A percentile compares a stretch with the other conserved stretches of the same genome.
Conservation (phyloP, 2,888 invertebrate species). For the Tenodera sinensis region DNA sequence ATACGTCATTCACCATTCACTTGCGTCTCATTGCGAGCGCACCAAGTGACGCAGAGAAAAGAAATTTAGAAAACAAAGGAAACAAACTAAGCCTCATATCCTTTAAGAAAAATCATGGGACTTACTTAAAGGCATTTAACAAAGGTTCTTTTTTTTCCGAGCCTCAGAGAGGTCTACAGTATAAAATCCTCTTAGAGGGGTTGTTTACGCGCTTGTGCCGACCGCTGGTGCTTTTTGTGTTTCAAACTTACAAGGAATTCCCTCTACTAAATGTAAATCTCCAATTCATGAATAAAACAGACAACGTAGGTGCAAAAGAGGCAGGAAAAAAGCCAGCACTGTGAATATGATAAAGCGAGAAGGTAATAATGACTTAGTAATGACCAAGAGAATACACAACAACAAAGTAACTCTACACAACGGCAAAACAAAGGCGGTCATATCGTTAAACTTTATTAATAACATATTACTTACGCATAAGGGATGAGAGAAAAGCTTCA, state of each 20-base stretch:
- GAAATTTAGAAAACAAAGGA: neutral
- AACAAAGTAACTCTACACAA: neutral
- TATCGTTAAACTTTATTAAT: too few species aligned
- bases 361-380: neutral
- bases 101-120: neutral
- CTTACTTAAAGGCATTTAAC: neutral
- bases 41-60: neutral
- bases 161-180: neutral
- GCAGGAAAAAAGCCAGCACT: neutral
- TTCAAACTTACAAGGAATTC: neutral
- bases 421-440: neutral
- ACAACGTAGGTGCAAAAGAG: neutral
- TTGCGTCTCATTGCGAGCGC: too few species aligned
- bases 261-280: neutral
- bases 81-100: neutral
- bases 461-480: neutral
- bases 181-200: neutral
- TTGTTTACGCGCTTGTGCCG: neutral
- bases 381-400: neutral
- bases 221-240: neutral
- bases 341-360: neutral
- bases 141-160: neutral
- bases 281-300: neutral
- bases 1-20: too few species aligned
- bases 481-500: neutral